Percentiles rank a stretch among this genome's conserved stretches.
phyloP scores from a whole-genome alignment of 2,113 vertebrate species.

The Danionella cerebrum region DNA sequence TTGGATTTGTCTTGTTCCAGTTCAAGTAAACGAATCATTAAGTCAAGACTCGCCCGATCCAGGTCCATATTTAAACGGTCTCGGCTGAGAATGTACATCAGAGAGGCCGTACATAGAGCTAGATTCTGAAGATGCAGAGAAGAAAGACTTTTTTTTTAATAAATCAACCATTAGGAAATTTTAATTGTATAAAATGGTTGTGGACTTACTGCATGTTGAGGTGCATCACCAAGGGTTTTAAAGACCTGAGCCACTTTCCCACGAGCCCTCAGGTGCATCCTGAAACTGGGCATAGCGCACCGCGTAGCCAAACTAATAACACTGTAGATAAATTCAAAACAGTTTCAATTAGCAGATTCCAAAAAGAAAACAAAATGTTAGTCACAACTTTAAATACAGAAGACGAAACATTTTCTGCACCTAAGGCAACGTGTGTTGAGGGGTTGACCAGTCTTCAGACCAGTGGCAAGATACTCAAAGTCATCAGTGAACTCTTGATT shows the following conservation, averaged over 20 bases:
- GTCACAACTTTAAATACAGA: not conserved
- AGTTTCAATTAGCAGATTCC: too few relatives aligned
- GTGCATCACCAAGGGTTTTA: constrained; percentile 93
- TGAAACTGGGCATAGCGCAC: constrained; percentile 96
- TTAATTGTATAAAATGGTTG: not conserved
- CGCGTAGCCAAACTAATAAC: constrained; percentile 96
- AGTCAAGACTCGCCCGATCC: constrained; percentile 77
- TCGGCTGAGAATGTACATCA: constrained; percentile 92
- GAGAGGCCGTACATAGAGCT: constrained; percentile 91
- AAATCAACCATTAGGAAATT: not conserved
- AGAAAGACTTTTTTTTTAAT: not conserved
- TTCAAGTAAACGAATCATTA: constrained; percentile 93
- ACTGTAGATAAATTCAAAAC: constrained; percentile 52
- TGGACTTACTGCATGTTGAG: constrained; percentile 80
- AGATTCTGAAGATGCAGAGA: constrained; percentile 71
- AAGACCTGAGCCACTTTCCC: constrained; percentile 98
- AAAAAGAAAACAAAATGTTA: too few relatives aligned
- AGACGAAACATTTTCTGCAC: constrained; percentile 56
- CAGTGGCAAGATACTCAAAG: constrained; percentile 95
- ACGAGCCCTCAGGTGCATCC: constrained; percentile 94
- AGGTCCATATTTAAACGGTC: constrained; percentile 42
- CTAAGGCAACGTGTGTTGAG: constrained; percentile 99
- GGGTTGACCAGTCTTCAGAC: constrained; percentile 93
- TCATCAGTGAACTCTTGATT: constrained; percentile 99
- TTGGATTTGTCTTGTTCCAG: constrained; percentile 81